Conservation (phyloP, 2,113 vertebrate genomes). For the Narcine bancroftii region DNA sequence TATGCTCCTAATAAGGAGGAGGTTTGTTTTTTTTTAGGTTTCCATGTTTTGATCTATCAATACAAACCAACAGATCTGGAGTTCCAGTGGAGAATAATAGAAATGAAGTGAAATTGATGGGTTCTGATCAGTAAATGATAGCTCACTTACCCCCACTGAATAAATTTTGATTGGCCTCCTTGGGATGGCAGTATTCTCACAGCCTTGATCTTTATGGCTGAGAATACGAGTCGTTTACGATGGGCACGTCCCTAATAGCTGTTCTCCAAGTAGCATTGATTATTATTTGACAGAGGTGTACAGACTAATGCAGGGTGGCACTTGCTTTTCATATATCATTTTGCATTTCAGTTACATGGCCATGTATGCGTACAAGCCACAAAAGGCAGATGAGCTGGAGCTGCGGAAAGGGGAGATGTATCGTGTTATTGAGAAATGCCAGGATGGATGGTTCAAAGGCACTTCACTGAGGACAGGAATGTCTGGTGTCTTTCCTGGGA, state of each 20-base stretch:
- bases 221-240: not conserved
- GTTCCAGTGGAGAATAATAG: no score
- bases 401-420: constrained; percentile 96
- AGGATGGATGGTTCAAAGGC: constrained; percentile 97
- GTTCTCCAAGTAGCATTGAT: not conserved
- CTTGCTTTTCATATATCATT: not conserved
- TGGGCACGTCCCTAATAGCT: not conserved
- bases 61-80: no score
- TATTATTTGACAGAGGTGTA: not conserved
- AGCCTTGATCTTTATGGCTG: not conserved
- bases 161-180: not conserved
- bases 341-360: constrained; percentile 72
- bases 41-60: no score
- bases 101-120: no score
- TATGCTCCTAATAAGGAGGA: no score
- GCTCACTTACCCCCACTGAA: not conserved
- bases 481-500: constrained; percentile 92
- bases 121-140: not conserved
- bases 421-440: constrained; percentile 92
- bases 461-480: constrained; percentile 79
- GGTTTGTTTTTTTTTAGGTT: no score
- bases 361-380: constrained; percentile 91
- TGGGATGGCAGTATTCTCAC: not conserved
- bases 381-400: constrained; percentile 93
- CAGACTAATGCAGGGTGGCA: not conserved